These are phyloP conservation scores for Pygmarrhopalites habei DNA, from an alignment of 1,140 invertebrate species.

Conservation along the genomic window DNA sequence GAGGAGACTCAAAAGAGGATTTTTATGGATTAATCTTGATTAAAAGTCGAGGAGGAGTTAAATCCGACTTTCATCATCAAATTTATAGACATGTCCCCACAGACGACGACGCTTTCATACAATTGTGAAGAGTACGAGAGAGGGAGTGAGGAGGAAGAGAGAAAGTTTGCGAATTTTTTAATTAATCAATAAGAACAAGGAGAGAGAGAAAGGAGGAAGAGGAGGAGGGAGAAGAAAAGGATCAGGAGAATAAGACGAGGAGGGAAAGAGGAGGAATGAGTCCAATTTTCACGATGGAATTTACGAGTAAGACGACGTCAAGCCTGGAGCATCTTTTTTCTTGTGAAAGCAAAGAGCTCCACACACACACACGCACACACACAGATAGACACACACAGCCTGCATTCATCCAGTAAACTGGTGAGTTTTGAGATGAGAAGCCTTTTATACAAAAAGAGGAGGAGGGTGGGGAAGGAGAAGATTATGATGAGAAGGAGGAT, in stretches of 20 bases:
- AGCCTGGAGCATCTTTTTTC: not conserved
- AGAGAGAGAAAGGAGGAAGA: not conserved
- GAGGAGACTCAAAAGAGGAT: too few species aligned
- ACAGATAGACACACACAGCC: too few species aligned
- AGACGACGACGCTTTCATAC: too few species aligned
- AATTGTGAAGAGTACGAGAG: too few species aligned
- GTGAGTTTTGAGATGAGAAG: not conserved
- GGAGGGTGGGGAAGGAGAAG: not conserved
- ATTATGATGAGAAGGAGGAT: not conserved
- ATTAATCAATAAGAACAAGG: not conserved
- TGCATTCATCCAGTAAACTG: too few species aligned
- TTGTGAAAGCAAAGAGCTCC: too few species aligned
- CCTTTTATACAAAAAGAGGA: too few species aligned
- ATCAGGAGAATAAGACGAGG: not conserved
- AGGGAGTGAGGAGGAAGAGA: too few species aligned
- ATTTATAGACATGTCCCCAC: too few species aligned
- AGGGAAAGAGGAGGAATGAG: not conserved
- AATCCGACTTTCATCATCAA: constrained; percentile 1
- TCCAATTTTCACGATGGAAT: constrained; percentile 1
- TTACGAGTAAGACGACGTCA: not conserved
- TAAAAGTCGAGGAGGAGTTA: not conserved
- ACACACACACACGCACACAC: too few species aligned
- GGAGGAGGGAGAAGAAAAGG: not conserved
- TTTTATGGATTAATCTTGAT: constrained; percentile 7
- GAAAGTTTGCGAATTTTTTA: not conserved